A percentile compares a stretch with the other conserved stretches of the same genome.
Conservation (phyloP, 2,797 vertebrate species). For the Cuniculus paca region DNA sequence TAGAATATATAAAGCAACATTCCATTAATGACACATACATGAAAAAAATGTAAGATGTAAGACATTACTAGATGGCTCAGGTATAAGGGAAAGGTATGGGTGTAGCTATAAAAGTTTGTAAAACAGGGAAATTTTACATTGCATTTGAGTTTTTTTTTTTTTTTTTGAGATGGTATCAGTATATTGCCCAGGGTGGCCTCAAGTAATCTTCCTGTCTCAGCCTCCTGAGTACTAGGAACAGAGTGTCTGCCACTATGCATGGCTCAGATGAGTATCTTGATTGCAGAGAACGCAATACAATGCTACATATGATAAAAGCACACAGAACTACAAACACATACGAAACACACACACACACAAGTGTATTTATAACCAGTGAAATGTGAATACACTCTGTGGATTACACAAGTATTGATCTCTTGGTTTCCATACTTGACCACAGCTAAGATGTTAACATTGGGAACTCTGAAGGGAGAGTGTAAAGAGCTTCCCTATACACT, state of each 20-base stretch:
- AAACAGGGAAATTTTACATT: neutral
- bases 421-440: neutral
- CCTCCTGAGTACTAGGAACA: neutral
- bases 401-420: neutral
- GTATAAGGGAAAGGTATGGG: neutral
- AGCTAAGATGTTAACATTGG: neutral
- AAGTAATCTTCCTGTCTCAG: neutral
- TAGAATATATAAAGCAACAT: neutral
- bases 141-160: neutral
- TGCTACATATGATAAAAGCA: neutral
- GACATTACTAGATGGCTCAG: neutral
- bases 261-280: neutral
- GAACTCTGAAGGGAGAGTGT: neutral
- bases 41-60: constrained; percentile 18
- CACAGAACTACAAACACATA: neutral
- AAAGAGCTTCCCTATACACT: neutral
- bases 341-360: neutral
- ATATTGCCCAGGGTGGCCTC: neutral
- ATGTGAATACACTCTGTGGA: neutral
- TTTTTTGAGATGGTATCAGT: neutral
- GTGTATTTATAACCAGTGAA: neutral
- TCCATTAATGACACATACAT: constrained; percentile 10
- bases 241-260: neutral
- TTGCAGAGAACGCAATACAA: neutral
- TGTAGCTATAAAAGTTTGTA: neutral